Evolutionary conservation across 1,140 invertebrate species (phyloP), one percentile per base, ranked within the genome.

Genomic region (Pseudobourletiella spinata): DNA sequence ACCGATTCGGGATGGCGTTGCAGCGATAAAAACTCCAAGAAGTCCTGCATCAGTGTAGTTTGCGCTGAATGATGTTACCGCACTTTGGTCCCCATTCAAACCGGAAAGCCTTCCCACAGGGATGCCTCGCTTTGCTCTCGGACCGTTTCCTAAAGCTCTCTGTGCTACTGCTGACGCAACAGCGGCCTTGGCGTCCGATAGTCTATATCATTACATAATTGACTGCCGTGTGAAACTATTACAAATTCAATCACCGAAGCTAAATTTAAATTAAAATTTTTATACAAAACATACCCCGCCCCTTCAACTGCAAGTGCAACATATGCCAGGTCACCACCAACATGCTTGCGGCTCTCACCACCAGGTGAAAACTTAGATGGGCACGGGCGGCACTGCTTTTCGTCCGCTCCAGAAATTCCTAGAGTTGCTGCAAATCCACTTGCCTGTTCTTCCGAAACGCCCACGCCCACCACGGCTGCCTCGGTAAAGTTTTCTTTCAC

Each of bases 21-120:
- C 81, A 25, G 83, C 81, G 1, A 91, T 75, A 32, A 89, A 75
- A 61, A 91, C 82, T 25, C 92, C 93, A 74, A 94, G 90, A 3
- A 96, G 77, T 35, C 93, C 92, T 69, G 81, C 81, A 75, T 95
- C 92, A 0, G 82, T 80, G 73, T 95, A 94, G 59, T 79, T 84
- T 16, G 82, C 80, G 74, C 87, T 93, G 55, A 95, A 79, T 15
- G 85, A 82, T 24, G 81, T 79, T 0, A 85, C 78, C 69, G 71
- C 58, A 35, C 61, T 77, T 2, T 71, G 71, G 3, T 76, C 76
- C 8, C 66, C 35, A 4, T 72, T 72, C 18, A 83, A 81, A 73
- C 84, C 83, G 0, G 76, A 76, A 1, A 93, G 76, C 1, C 83
- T 76, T 63, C 79, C 68, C 32, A 72, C 75, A 16, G 72, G 73